Evolutionary conservation across 2,797 vertebrate species (phyloP), one percentile per base, ranked within the genome.

Genomic region (Channa striata): DNA sequence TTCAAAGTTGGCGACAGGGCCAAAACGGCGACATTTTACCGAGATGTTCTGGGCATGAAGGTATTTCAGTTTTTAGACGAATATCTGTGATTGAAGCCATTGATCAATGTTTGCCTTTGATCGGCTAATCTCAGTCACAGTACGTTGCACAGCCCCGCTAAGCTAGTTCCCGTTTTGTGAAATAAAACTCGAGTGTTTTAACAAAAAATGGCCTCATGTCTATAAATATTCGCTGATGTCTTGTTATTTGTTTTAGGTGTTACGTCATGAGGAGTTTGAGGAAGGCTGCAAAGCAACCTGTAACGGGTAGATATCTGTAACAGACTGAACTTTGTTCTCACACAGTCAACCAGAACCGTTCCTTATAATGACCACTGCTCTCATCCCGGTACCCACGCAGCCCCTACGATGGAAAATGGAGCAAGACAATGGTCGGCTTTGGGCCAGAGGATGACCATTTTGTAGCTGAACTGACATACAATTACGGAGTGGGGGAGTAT

Each of bases 371-470:
- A 77, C 34, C 16, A 0, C 44, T 66, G 23, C 37, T 6, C 19
- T 67, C 36, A 11, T 60, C 11, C n/a, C 13, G 74, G 13, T 59
- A 3, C 59, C 11, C 10, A 23, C 73, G 56, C 63, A 99, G 98
- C 9, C 97, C 98, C 33, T 99, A 99, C 44, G 98, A 99, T 90
- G 98, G 97, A 16, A 99, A 95, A 60, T 99, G 98, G 98, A 99
- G 98, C 91, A 99, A 99, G 92, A 99, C 97, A 0, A 99, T 99
- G 98, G 95, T 99, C 75, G 98, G 98, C 13, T 99, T 95, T 2
- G 98, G 98, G 19, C 92, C 96, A 50, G 98, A 99, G 74, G 95
- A 97, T 58, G 80, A 94, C 16, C 96, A 99, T 87, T 99, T 99
- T 84, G 98, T 99, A 9, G 94, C 95, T 51, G 97, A 99, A 25